Evolutionary conservation across 1,140 invertebrate species (phyloP).

Genomic region (Caenorhabditis tropicalis): DNA sequence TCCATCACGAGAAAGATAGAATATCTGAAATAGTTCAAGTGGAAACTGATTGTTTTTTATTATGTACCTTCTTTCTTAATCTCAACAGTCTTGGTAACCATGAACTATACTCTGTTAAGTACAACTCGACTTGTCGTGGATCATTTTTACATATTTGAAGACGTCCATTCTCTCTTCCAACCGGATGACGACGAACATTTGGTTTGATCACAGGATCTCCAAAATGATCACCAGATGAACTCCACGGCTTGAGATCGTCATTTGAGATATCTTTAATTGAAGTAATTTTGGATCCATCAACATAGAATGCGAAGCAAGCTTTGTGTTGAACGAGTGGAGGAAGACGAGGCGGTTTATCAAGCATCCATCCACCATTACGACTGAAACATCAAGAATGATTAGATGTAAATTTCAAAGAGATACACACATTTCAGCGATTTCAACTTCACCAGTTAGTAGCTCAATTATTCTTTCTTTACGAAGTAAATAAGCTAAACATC

Average conservation of each 20-base stretch:
- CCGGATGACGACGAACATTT: conserved; percentile 48
- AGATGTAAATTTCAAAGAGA: background rate
- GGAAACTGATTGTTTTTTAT: background rate
- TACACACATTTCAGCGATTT: conserved; percentile 45
- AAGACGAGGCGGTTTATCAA: conserved; percentile 47
- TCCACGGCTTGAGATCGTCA: conserved; percentile 52
- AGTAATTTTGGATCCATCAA: conserved; percentile 2
- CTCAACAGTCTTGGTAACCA: conserved; percentile 44
- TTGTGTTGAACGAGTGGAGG: conserved; percentile 44
- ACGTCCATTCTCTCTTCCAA: conserved; percentile 9
- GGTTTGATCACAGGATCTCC: conserved; percentile 49
- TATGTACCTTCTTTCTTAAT: conserved; percentile 46
- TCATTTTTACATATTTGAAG: conserved; percentile 21
- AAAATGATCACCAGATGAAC: conserved; percentile 20
- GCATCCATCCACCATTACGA: conserved; percentile 46
- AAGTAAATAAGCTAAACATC: conserved; percentile 42
- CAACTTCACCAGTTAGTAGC: conserved; percentile 21
- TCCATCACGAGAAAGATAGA: conserved; percentile 39
- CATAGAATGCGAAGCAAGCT: conserved; percentile 48
- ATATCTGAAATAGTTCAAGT: conserved; percentile 38
- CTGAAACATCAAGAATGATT: conserved; percentile 4
- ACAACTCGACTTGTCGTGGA: conserved; percentile 2
- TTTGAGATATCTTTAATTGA: conserved; percentile 40
- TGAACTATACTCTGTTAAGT: conserved; percentile 51
- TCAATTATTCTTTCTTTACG: conserved; percentile 50